These are phyloP conservation scores for Monopterus albus DNA, from an alignment of 2,113 vertebrate species.

Conservation along the genomic window DNA sequence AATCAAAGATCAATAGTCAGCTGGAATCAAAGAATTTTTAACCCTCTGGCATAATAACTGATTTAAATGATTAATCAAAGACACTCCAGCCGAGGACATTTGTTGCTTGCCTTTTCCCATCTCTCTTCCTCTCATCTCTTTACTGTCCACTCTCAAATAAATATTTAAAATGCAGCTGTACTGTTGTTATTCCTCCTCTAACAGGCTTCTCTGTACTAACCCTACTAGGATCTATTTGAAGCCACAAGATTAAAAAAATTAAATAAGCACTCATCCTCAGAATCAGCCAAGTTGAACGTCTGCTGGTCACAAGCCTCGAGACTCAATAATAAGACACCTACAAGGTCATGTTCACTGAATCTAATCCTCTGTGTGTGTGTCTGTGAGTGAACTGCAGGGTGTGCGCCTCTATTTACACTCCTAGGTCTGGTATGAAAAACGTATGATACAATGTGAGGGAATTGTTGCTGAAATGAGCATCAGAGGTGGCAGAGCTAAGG, in stretches of 20 bases:
- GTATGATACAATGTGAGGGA: slow-evolving; percentile 23
- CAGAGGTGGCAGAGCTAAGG: slow-evolving; percentile 29
- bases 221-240: background rate
- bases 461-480: slow-evolving; percentile 22
- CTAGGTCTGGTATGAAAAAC: slow-evolving; percentile 34
- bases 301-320: background rate
- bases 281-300: slow-evolving; percentile 25
- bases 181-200: too few relatives aligned
- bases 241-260: background rate
- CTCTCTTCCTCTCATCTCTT: background rate
- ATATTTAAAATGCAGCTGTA: too few relatives aligned
- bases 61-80: background rate
- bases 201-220: background rate
- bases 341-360: slow-evolving; percentile 65
- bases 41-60: background rate
- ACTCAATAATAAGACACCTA: slow-evolving; percentile 50
- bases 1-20: too few relatives aligned
- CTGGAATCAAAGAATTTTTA: too few relatives aligned
- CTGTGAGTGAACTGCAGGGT: slow-evolving; percentile 52
- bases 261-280: slow-evolving; percentile 9
- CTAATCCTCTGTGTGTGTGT: slow-evolving; percentile 26
- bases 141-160: too few relatives aligned
- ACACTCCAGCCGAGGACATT: background rate
- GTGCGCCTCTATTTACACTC: slow-evolving; percentile 60
- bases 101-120: background rate